Evolutionary conservation across 2,888 invertebrate genomes (phyloP), one percentile per base, ranked within the genome.

Genomic region (Nomada goodeniana): DNA sequence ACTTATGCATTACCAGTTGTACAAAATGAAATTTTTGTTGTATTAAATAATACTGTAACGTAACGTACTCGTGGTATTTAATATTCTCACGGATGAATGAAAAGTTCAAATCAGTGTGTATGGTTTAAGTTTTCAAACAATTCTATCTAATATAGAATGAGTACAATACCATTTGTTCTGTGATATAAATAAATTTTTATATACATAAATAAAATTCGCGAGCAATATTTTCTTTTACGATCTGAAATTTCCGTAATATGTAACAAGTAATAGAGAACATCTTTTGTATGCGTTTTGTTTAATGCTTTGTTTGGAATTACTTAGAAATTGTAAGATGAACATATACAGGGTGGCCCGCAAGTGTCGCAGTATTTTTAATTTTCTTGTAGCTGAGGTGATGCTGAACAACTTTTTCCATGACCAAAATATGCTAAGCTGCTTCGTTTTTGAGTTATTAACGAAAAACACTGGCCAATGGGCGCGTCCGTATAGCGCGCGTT

Each of bases 1-100:
- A 59, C 44, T 71, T 60, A 83, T 71, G 53, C 18, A 72, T 72
- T 55, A 73, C 18, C 57, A 73, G 13, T 70, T 69, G 68, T 71
- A 65, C 36, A 67, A 73, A 80, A 57, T 74, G 20, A 73, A 70
- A 80, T 44, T 53, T 65, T 52, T 63, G 23, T 63, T 18, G 15
- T 42, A 47, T 75, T 76, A 76, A 71, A 79, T 78, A 80, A 63
- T 73, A 64, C n/a, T 74, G 75, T 55, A 18, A 57, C 50, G 75
- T 55, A 18, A 57, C 50, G 11, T 74, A 44, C 20, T 52, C 20
- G 20, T 29, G 18, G 20, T 29, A 20, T 36, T 42, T 47, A 13
- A 63, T 47, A 53, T 57, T 69, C 13, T 3, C 50, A 36, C 23
- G 11, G 13, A 50, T 50, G 60, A 65, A 65, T 67, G 23, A 73